Base-by-base conservation (phyloP, 2,113 vertebrate genomes). In the Pollimyrus isidori region DNA sequence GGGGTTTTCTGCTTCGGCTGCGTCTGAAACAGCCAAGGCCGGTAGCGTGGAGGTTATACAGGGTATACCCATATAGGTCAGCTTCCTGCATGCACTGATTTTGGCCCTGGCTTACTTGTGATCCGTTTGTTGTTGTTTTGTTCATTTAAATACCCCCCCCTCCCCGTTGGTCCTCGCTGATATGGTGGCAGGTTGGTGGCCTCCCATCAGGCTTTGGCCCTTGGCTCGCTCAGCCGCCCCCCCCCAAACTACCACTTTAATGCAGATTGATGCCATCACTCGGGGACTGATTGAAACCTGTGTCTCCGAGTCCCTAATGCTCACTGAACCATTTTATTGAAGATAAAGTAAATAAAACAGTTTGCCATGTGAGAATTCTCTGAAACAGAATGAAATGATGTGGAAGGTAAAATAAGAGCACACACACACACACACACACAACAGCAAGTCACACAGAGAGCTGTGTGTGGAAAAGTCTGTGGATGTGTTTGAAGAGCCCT, bases 271-370 rank as follows among this genome's bases (percentile, higher is more conserved):
- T 93, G 92, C 94, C 92, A 93, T 96, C 94, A 94, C 95, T 92
- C 94, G 92, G 94, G 92, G 90, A 93, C 95, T 96, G 97, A 98
- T 97, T 97, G 97, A 97, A 98, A 97, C 96, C 96, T 95, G 94
- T 96, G 96, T 97, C 95, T 97, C 94, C 92, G 94, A 97, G 96
- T 97, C 97, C 95, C 96, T 96, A 97, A 97, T 96, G 96, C 93
- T 97, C 97, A 97, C 94, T 97, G 96, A 96, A 97, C 95, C 97
- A 97, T 98, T 98, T 97, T 97, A 98, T 98, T 97, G 97, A 96
- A 97, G 97, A 96, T 97, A 96, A 97, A 97, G 97, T 98, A 98
- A 99, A 98, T 98, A 98, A 98, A 98, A 96, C 96, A 96, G 97
- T 95, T 95, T 96, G 95, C 95, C 94, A 93, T 96, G 95, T 95